Evolutionary conservation across 2,113 vertebrate genomes (phyloP).

Genomic region (Pomatorhinus ruficollis): DNA sequence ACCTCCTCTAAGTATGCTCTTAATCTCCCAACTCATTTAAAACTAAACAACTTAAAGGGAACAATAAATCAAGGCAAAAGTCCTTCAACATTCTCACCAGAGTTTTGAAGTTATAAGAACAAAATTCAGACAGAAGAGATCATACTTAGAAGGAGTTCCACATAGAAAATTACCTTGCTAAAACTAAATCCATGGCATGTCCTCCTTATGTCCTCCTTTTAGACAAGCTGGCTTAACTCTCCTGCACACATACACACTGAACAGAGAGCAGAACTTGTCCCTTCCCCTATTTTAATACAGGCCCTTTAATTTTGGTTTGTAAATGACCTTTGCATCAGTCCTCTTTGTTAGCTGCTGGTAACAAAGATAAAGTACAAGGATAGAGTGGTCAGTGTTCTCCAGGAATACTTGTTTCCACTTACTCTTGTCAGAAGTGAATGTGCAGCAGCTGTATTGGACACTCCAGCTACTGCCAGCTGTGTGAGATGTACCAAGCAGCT

Average conservation of each 20-base stretch:
- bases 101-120: not conserved
- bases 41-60: not conserved
- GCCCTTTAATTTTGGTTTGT: not conserved
- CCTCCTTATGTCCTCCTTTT: not conserved
- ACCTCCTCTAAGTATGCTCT: not conserved
- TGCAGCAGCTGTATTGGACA: not conserved
- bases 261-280: not conserved
- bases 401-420: not conserved
- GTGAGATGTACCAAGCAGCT: not conserved
- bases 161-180: not conserved
- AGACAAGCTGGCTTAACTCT: not conserved
- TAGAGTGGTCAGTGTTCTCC: not conserved
- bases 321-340: not conserved
- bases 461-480: not conserved
- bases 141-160: not conserved
- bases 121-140: not conserved
- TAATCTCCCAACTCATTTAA: not conserved
- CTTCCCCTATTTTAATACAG: not conserved
- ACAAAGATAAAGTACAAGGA: not conserved
- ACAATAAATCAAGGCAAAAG: not conserved
- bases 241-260: not conserved
- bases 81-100: not conserved
- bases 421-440: not conserved
- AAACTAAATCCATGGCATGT: not conserved
- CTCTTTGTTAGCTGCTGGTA: not conserved